Base-by-base conservation (phyloP, 2,113 vertebrate genomes). In the Sterna hirundo region DNA sequence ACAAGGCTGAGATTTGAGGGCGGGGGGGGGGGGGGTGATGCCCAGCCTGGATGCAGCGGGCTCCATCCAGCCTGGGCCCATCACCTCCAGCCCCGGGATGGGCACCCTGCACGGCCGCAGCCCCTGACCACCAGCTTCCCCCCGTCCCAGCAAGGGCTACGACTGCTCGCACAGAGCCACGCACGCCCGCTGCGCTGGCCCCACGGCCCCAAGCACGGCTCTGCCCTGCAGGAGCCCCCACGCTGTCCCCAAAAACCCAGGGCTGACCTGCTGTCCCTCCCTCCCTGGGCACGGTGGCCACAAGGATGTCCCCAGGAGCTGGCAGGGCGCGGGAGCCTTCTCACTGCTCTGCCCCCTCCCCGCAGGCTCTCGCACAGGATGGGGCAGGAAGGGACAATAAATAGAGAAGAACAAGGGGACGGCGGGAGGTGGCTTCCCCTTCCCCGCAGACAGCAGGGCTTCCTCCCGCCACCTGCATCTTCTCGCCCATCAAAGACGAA, bases 381-480 rank as follows among this genome's bases (percentile, higher is more conserved):
- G 1, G 71, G 64, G 81, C 57, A 75, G 76, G 60, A 60, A 86
- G 82, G 82, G 86, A 90, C 84, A 88, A 92, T 57, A 93, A 96
- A 91, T 12, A 86, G 57, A 84, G 62, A 88, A 13, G 32, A 55
- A 78, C 77, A 78, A 79, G 38, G 61, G 74, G 81, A 80, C 25
- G 0, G 76, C 46, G 13, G 87, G 84, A 72, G 69, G 88, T 1
- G 1, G 66, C 68, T 96, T 96, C 91, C 93, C 68, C 87, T 94
- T 87, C 83, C 95, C 66, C 22, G 6, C 25, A 51, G 84, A 36
- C 90, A 93, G 94, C 58, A 58, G 87, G 64, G 66, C 82, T 94
- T 86, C 93, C 89, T 90, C 83, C 75, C 49, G 61, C 72, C 84
- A 86, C 85, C 86, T 70, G 78, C 68, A 62, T 32, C 90, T 90